Conservation (phyloP, 2,113 vertebrate species). For the Amblyornis subalaris region DNA sequence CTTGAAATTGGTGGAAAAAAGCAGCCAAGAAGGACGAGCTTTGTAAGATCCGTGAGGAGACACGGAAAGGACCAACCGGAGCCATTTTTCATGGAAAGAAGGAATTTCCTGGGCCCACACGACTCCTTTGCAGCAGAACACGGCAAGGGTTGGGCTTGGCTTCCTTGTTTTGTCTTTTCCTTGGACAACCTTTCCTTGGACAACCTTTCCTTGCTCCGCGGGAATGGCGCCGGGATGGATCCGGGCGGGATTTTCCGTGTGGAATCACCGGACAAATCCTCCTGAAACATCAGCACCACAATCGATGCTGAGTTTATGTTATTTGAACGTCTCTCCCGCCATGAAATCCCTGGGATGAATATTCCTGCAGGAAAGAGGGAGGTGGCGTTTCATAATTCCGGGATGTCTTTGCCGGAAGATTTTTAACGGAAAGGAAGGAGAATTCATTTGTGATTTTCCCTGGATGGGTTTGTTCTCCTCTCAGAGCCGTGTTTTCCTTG, state of each 20-base stretch:
- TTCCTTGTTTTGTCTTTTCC: background rate
- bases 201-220: rapidly evolving
- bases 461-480: background rate
- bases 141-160: rapidly evolving
- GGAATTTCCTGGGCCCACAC: rapidly evolving
- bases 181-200: background rate
- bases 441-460: background rate
- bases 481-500: background rate
- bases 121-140: background rate
- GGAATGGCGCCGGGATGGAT: background rate
- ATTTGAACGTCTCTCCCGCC: background rate
- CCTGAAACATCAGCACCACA: background rate
- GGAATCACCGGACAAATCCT: background rate
- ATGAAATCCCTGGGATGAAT: background rate
- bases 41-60: background rate
- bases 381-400: background rate
- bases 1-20: background rate
- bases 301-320: background rate
- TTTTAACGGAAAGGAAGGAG: background rate
- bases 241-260: background rate
- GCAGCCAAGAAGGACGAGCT: background rate
- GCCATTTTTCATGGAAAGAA: background rate
- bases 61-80: background rate
- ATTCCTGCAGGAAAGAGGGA: background rate
- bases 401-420: background rate